These are phyloP conservation scores for Phrixothrix hirtus DNA, from an alignment of 2,888 invertebrate genomes.

Conservation along the genomic window DNA sequence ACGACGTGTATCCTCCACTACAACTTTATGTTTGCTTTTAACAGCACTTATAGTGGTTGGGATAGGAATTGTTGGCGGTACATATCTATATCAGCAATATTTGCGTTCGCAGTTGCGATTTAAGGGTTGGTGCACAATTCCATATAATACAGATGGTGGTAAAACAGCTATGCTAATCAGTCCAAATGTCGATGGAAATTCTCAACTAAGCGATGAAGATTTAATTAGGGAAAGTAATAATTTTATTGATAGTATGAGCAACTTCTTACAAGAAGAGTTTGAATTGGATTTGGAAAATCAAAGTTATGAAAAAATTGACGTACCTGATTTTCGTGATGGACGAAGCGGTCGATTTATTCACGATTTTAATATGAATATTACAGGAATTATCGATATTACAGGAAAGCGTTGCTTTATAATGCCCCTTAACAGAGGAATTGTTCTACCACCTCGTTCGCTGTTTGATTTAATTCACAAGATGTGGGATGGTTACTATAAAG, in stretches of 20 bases:
- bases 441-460: constrained; percentile 78
- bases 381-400: constrained; percentile 59
- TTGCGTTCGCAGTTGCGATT: constrained; percentile 65
- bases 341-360: constrained; percentile 86
- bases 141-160: constrained; percentile 53
- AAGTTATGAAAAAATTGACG: constrained; percentile 81
- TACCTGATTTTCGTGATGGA: constrained; percentile 81
- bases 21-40: constrained; percentile 70
- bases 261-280: constrained; percentile 76
- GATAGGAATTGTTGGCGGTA: constrained; percentile 71
- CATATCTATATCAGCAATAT: constrained; percentile 76
- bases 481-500: constrained; percentile 77
- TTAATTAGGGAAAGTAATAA: constrained; percentile 10
- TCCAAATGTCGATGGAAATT: constrained; percentile 15
- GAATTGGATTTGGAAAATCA: constrained; percentile 75
- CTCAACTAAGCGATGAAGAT: constrained; percentile 11
- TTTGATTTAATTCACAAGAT: constrained; percentile 80
- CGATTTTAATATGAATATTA: constrained; percentile 79
- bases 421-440: constrained; percentile 78
- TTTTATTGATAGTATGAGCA: constrained; percentile 43
- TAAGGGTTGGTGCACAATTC: constrained; percentile 72
- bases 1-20: constrained; percentile 63
- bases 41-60: constrained; percentile 72
- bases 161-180: constrained; percentile 37
- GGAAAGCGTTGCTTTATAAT: constrained; percentile 83